Conservation (phyloP, 2,888 invertebrate species). For the Rapana venosa region DNA sequence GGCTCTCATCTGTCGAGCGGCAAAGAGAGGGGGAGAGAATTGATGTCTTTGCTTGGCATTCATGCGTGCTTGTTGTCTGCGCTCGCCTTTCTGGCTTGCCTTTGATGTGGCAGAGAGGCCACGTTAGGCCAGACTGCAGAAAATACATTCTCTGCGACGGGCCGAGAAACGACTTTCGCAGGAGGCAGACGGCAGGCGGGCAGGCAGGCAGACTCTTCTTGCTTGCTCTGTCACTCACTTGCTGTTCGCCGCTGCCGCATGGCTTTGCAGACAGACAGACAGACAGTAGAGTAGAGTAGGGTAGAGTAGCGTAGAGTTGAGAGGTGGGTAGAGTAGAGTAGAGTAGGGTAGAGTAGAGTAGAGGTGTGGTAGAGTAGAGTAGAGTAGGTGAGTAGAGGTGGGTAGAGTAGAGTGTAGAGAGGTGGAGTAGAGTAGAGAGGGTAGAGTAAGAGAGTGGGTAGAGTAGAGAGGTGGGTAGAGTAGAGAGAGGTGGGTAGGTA, state of each 20-base stretch:
- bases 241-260: not conserved
- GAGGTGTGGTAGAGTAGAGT: not conserved
- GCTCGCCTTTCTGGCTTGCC: constrained; percentile 18
- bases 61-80: constrained; percentile 37
- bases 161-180: constrained; percentile 26
- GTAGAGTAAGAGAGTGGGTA: not conserved
- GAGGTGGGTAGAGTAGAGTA: too few relatives aligned
- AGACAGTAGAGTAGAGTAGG: not conserved
- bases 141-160: constrained; percentile 34
- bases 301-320: not conserved
- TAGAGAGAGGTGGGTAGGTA: not conserved
- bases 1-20: too few relatives aligned
- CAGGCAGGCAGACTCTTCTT: constrained; percentile 2
- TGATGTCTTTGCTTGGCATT: constrained; percentile 37
- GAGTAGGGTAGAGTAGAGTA: not conserved
- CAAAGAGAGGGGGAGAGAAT: constrained; percentile 22
- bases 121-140: not conserved
- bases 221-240: not conserved
- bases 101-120: constrained; percentile 32
- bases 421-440: not conserved
- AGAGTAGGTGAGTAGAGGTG: not conserved
- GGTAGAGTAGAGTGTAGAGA: not conserved
- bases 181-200: not conserved
- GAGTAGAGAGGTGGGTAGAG: not conserved
- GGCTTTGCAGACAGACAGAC: not conserved